Percentiles rank a stretch among this genome's conserved stretches.
Evolutionary conservation across 2,113 vertebrate species (phyloP).

Genomic region (Corvus hawaiiensis): DNA sequence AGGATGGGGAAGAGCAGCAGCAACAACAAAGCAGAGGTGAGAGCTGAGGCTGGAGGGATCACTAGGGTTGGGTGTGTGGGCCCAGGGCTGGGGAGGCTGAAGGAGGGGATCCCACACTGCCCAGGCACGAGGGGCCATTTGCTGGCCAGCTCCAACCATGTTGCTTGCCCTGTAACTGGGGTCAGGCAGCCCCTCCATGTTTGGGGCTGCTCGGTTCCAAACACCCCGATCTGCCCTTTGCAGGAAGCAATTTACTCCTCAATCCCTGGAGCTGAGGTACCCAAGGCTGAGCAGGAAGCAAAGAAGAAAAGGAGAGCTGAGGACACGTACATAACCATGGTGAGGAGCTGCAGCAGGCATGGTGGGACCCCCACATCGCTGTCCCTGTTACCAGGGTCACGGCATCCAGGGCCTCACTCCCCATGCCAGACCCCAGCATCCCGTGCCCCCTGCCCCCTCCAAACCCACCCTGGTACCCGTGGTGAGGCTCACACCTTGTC

Average conservation of each 20-base stretch:
- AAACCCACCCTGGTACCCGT: accelerated
- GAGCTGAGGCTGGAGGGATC: background rate
- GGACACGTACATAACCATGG: conserved; percentile 72
- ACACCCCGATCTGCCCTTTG: accelerated
- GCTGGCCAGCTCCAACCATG: accelerated
- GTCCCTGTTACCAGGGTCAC: too few species aligned
- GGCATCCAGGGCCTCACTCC: background rate
- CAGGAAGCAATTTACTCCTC: conserved; percentile 51
- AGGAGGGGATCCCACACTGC: background rate
- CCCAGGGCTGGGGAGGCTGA: background rate
- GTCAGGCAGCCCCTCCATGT: accelerated
- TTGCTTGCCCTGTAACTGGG: background rate
- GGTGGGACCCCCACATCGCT: background rate
- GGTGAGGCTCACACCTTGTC: background rate
- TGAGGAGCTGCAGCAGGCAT: background rate
- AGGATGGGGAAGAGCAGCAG: background rate
- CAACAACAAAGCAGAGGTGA: conserved; percentile 14
- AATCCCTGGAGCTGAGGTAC: background rate
- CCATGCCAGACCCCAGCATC: background rate
- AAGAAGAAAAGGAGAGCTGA: conserved; percentile 34
- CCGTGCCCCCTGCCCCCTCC: background rate
- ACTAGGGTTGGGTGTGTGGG: accelerated
- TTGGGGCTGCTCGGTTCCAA: background rate
- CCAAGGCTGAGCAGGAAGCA: background rate
- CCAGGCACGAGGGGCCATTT: background rate